Evolutionary conservation across 1,140 invertebrate species (phyloP), one percentile per base, ranked within the genome.

Genomic region (Diplogasteroides magnus): DNA sequence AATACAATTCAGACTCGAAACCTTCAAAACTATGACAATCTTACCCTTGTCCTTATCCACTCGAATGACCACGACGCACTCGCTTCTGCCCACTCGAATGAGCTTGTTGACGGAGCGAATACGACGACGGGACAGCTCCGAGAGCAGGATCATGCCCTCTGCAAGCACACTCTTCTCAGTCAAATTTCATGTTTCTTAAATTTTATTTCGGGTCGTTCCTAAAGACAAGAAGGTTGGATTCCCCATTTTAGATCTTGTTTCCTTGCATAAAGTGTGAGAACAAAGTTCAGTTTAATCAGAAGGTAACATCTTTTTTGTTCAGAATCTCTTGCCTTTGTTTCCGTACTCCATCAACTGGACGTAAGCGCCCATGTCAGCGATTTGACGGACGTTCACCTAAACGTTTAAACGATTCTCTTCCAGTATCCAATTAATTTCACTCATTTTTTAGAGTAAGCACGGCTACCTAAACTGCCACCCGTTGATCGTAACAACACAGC

Each of bases 281-380:
- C n/a, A n/a, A n/a, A n/a, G n/a, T n/a, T n/a, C n/a, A n/a, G n/a
- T n/a, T n/a, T n/a, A n/a, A n/a, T n/a, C n/a, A n/a, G n/a, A n/a
- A n/a, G n/a, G n/a, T n/a, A n/a, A n/a, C n/a, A 28, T 19, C 26
- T 61, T 6, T 32, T 11, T 26, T 13, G 23, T 31, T 19, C 94
- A 85, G 75, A 94, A 85, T 70, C 93, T 94, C 91, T 93, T 94
- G 77, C 96, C 96, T 85, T 98, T 96, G 73, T 97, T 95, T 84
- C 99, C 97, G 83, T 98, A 99, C 86, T 98, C 96, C 64, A 98
- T 85, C 61, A 99, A 85, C 84, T 96, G 91, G 2, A 98, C 97
- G 84, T 99, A 99, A 2, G 96, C 96, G 70, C 97, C 97, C 95
- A 99, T 98, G 86, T 98, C 95, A 37, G 94, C 95, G 77, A 99